These are phyloP conservation scores for Benthosema pterotum DNA, from an alignment of 2,797 vertebrate species.

Conservation along the genomic window DNA sequence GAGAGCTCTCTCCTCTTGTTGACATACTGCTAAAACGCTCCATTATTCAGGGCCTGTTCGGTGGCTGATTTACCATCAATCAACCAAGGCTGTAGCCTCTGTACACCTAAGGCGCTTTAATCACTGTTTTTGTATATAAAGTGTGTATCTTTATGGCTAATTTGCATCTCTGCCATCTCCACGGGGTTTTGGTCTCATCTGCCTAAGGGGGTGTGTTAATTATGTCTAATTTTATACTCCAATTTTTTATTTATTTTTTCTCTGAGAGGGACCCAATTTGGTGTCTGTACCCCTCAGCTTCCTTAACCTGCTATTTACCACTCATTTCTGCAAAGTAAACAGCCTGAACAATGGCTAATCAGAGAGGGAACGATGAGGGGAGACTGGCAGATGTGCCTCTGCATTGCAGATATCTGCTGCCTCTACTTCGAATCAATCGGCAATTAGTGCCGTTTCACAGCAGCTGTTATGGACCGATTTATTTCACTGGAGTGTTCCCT, in stretches of 20 bases:
- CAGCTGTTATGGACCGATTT: constrained; percentile 80
- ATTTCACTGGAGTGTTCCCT: constrained; percentile 77
- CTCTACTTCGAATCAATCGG: constrained; percentile 83
- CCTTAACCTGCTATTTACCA: constrained; percentile 82
- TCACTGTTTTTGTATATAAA: constrained; percentile 79
- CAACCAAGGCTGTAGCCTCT: constrained; percentile 58
- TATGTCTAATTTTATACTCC: constrained; percentile 76
- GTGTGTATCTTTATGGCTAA: constrained; percentile 69
- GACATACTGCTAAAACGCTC: constrained; percentile 30
- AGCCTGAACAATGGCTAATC: constrained; percentile 83
- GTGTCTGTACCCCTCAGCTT: constrained; percentile 77
- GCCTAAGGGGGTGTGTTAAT: constrained; percentile 72
- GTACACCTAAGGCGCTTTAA: constrained; percentile 64
- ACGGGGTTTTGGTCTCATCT: constrained; percentile 62
- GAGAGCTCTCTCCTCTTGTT: constrained; percentile 13
- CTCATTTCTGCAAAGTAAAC: constrained; percentile 81
- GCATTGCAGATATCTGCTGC: constrained; percentile 76
- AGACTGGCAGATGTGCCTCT: constrained; percentile 71
- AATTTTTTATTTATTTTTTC: constrained; percentile 54
- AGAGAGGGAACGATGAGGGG: constrained; percentile 71
- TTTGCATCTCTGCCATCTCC: constrained; percentile 75
- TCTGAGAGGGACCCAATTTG: constrained; percentile 74
- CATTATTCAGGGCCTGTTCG: constrained; percentile 41
- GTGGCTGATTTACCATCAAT: constrained; percentile 64
- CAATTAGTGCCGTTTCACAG: constrained; percentile 84